Conservation (phyloP, 2,888 invertebrate species). For the Athalia rosae region DNA sequence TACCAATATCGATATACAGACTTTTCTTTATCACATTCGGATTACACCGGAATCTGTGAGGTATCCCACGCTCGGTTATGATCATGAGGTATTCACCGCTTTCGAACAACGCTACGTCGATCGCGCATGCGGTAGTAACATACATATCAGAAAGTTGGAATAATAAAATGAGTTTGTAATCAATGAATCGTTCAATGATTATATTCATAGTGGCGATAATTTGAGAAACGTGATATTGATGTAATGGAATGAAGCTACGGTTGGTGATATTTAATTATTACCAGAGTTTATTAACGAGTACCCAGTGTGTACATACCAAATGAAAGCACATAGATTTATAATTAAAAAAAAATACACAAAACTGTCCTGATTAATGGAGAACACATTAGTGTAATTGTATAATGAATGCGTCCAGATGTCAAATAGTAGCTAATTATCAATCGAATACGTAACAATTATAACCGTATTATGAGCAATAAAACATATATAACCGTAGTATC, state of each 20-base stretch:
- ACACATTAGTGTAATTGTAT: neutral
- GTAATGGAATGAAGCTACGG: slow-evolving; percentile 32
- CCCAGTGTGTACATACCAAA: too few species aligned
- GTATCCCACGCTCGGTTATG: too few species aligned
- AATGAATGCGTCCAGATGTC: neutral
- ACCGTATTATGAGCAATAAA: neutral
- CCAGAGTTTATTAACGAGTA: neutral
- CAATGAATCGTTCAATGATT: slow-evolving; percentile 32
- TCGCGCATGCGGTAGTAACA: neutral
- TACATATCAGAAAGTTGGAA: slow-evolving; percentile 1
- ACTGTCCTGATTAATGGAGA: too few species aligned
- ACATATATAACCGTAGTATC: too few species aligned
- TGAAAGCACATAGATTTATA: too few species aligned
- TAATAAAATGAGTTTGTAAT: slow-evolving; percentile 30
- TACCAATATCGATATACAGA: too few species aligned
- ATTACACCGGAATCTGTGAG: too few species aligned
- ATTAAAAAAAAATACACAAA: too few species aligned
- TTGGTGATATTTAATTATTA: slow-evolving; percentile 9
- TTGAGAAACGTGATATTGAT: neutral
- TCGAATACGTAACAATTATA: too few species aligned
- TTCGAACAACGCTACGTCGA: neutral
- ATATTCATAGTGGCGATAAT: neutral
- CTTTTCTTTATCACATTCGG: too few species aligned
- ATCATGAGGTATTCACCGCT: too few species aligned
- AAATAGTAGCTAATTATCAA: too few species aligned